Evolutionary conservation across 2,888 invertebrate genomes (phyloP), one percentile per base, ranked within the genome.

Genomic region (Physocephala rufipes): DNA sequence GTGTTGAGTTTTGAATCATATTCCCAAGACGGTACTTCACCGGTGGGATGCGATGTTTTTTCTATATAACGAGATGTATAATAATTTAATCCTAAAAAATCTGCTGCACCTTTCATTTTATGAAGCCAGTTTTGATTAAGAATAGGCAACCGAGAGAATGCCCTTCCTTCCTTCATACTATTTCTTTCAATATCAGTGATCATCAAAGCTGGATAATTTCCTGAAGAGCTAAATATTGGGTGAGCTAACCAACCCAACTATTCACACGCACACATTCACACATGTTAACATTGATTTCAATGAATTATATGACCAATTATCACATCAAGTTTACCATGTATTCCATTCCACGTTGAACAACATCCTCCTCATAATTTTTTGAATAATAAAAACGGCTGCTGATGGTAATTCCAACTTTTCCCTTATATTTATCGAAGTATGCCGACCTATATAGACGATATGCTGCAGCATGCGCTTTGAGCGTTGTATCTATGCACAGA

Each of bases 381-480:
- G 80, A 76, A 55, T 78, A 81, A 71, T 76, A 81, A 67, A 77
- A 81, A 16, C 79, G 74, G 36, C 79, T 78, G 51, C 78, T 79
- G 9, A 83, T 61, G 0, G 81, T 78, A 1, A 84, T 79, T 16
- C 83, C 83, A 26, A 84, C 67, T 71, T 80, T 79, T 19, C 86
- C 87, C 2, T 73, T 71, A 51, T 84, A 80, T 0, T 75, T 70
- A 0, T 79, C 66, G 45, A 81, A 86, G 74, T 85, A 87, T 21
- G 86, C 84, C 13, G 82, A 79, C 26, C 82, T 81, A 68, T 88
- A 88, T 2, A 86, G 75, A 12, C 83, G 81, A 76, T 87, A 88
- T 0, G 86, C 86, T 28, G 79, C 83, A 15, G 88, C 88, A 79
- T 93, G 91, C 0, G 90, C 89, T 15, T 86, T 64, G 0, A 88